Conservation (phyloP, 2,888 invertebrate genomes). For the Zygogramma bicolorata region DNA sequence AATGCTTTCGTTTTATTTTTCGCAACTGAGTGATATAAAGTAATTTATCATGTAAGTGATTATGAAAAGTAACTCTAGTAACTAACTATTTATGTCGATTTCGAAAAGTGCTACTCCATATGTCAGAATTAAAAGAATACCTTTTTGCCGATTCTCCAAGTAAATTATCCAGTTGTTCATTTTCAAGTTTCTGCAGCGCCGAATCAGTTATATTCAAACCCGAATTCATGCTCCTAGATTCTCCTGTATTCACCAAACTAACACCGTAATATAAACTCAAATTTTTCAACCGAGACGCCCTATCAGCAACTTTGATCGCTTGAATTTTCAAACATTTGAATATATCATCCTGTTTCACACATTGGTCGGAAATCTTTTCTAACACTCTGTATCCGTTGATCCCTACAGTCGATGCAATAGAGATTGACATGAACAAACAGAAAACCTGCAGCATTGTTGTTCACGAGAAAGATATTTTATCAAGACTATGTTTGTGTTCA, state of each 20-base stretch:
- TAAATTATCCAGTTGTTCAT: too few species aligned
- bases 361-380: slow-evolving; percentile 71
- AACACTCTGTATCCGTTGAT: slow-evolving; percentile 26
- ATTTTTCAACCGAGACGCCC: slow-evolving; percentile 74
- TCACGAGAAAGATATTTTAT: slow-evolving; percentile 11
- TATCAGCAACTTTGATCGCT: slow-evolving; percentile 74
- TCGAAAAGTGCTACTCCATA: too few species aligned
- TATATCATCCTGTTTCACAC: slow-evolving; percentile 74
- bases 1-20: too few species aligned
- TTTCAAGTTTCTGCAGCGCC: too few species aligned
- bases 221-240: slow-evolving; percentile 36
- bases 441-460: slow-evolving; percentile 20
- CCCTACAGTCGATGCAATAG: slow-evolving; percentile 9
- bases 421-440: slow-evolving; percentile 9
- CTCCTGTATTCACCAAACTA: slow-evolving; percentile 67
- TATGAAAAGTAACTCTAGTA: too few species aligned
- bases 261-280: slow-evolving; percentile 76
- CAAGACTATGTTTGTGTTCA: slow-evolving; percentile 5
- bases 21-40: too few species aligned
- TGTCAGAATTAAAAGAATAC: too few species aligned
- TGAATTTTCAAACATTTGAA: slow-evolving; percentile 80
- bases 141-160: too few species aligned
- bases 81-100: too few species aligned
- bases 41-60: too few species aligned
- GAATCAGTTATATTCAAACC: too few species aligned